Evolutionary conservation across 2,797 vertebrate species (phyloP).

Genomic region (Scolopax rusticola): DNA sequence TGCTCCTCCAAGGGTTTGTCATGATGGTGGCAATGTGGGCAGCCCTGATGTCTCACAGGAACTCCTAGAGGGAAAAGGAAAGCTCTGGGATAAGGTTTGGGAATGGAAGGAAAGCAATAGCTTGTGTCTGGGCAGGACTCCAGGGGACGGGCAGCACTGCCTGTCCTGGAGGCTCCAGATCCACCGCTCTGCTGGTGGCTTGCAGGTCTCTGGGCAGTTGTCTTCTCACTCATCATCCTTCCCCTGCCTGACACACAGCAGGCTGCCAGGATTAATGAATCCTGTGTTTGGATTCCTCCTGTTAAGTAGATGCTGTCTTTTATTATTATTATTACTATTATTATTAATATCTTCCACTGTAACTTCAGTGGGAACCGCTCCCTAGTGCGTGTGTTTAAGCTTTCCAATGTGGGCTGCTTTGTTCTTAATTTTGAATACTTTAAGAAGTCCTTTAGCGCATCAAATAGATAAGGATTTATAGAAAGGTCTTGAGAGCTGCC

Average conservation of each 20-base stretch:
- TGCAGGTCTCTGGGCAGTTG: background rate
- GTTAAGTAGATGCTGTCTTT: background rate
- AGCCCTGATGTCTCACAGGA: background rate
- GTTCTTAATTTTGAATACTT: constrained; percentile 28
- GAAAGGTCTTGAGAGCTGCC: background rate
- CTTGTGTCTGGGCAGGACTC: background rate
- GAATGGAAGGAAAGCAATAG: background rate
- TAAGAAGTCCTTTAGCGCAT: background rate
- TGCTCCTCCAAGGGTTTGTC: background rate
- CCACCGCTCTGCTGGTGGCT: no score
- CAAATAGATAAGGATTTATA: constrained; percentile 1
- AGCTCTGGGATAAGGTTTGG: fast-evolving
- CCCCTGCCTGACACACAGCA: background rate
- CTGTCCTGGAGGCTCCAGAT: background rate
- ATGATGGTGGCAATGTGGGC: no score
- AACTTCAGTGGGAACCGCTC: background rate
- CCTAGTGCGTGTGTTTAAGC: background rate
- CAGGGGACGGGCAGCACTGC: fast-evolving
- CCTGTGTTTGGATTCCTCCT: background rate
- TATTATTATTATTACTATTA: background rate
- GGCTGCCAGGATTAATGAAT: background rate
- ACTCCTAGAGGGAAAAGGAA: background rate
- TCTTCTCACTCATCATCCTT: background rate
- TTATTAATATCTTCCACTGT: background rate
- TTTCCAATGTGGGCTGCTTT: background rate